Base-by-base conservation (phyloP, 2,888 invertebrate genomes). In the Panorpa germanica region DNA sequence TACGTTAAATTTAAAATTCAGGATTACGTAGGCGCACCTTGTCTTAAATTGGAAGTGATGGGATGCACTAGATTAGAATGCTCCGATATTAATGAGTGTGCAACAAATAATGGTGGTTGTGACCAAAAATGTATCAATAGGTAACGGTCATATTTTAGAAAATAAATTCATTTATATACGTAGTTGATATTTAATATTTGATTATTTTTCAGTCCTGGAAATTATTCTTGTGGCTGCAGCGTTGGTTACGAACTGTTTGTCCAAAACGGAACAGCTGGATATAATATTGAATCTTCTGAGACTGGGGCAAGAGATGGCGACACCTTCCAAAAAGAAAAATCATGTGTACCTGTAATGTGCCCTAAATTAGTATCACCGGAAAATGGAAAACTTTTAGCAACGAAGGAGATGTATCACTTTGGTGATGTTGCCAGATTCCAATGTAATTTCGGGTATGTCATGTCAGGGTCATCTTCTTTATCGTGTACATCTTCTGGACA, bases 301-400 rank as follows among this genome's bases (percentile, higher is more conserved):
- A 75, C 71, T 31, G 95, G 96, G 4, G 65, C 74, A 37, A 65
- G 82, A 34, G 85, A 90, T 44, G 88, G 86, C 1, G 93, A 95
- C 47, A 66, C 75, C 2, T 82, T 77, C 48, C 80, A 85, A 48
- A 67, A 76, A 41, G 91, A 93, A 50, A 93, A 95, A 57, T 83
- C 91, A 17, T 95, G 93, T 52, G 91, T 93, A 8, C 83, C 86
- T 1, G 66, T 88, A 3, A 83, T 86, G 82, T 91, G 90, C 40
- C 81, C 86, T 4, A 50, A 62, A 3, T 49, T 88, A 22, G 50
- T 60, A 17, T 61, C 75, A 3, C 88, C 88, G 1, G 83, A 85
- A 50, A 86, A 88, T 50, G 90, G 88, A 33, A 65, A 77, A 41
- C 57, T 88, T 16, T 50, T 90, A 6, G 74, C 85, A 0, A 85